phyloP scores from a whole-genome alignment of 2,888 invertebrate species.

The Amiota communis region DNA sequence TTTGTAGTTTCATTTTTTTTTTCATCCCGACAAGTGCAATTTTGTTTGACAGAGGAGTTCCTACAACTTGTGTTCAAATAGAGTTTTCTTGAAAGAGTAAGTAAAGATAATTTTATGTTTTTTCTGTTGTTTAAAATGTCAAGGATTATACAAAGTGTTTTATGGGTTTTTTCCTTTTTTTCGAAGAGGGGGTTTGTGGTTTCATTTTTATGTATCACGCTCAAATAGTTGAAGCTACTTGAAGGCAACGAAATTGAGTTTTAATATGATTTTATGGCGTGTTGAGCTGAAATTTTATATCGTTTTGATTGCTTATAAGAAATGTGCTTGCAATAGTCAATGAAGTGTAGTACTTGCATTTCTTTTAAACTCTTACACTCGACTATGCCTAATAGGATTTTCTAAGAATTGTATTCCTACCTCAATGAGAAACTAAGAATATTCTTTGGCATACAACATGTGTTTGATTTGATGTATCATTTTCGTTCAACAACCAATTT shows the following conservation, averaged over 20 bases:
- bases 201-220: slow-evolving; percentile 20
- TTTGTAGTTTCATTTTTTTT: slow-evolving; percentile 34
- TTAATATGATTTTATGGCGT: slow-evolving; percentile 66
- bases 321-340: slow-evolving; percentile 58
- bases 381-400: slow-evolving; percentile 50
- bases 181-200: background rate
- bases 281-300: slow-evolving; percentile 38
- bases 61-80: too few species aligned
- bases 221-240: slow-evolving; percentile 20
- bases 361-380: slow-evolving; percentile 34
- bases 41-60: slow-evolving; percentile 46
- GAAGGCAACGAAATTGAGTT: slow-evolving; percentile 56
- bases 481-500: slow-evolving; percentile 2
- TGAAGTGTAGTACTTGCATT: slow-evolving; percentile 29
- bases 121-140: slow-evolving; percentile 44
- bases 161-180: slow-evolving; percentile 40
- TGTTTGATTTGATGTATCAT: slow-evolving; percentile 46
- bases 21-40: slow-evolving; percentile 38
- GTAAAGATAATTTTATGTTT: slow-evolving; percentile 62
- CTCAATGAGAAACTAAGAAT: background rate
- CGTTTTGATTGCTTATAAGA: slow-evolving; percentile 52
- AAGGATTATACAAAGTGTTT: slow-evolving; percentile 67
- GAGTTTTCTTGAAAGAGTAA: slow-evolving; percentile 50
- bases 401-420: slow-evolving; percentile 44
- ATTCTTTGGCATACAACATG: slow-evolving; percentile 37